phyloP scores from a whole-genome alignment of 2,797 vertebrate genomes.

The Sardinella longiceps region DNA sequence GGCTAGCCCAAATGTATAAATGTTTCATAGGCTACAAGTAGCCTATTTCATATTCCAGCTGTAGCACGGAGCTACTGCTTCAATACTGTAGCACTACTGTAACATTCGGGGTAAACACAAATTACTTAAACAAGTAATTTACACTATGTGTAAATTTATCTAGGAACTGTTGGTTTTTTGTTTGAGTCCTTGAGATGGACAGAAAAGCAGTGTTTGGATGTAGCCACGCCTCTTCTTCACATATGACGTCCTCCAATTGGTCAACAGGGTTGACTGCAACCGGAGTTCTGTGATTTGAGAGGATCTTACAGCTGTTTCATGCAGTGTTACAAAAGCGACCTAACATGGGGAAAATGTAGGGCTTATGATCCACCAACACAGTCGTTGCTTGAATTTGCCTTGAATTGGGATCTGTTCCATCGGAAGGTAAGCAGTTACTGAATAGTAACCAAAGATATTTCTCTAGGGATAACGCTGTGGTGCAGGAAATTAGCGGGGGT shows the following conservation, averaged over 20 bases:
- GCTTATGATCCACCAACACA: not conserved
- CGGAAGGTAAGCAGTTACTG: not conserved
- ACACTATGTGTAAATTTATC: too few relatives aligned
- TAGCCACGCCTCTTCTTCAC: not conserved
- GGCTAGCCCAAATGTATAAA: too few relatives aligned
- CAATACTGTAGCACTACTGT: too few relatives aligned
- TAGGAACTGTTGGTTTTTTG: too few relatives aligned
- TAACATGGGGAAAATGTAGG: not conserved
- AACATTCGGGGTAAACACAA: too few relatives aligned
- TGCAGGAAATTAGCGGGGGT: not conserved
- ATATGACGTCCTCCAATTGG: constrained; percentile 3
- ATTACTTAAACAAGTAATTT: too few relatives aligned
- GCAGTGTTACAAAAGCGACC: not conserved
- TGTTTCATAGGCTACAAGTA: too few relatives aligned
- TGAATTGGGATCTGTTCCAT: not conserved
- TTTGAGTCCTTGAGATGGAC: too few relatives aligned
- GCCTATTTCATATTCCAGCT: too few relatives aligned
- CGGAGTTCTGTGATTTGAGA: constrained; percentile 14
- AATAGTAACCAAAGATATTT: not conserved
- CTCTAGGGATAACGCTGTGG: not conserved
- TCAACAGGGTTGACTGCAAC: not conserved
- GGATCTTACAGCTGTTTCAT: constrained; percentile 15
- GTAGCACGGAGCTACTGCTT: too few relatives aligned
- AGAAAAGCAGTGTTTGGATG: not conserved
- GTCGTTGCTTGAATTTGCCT: not conserved